Base-by-base conservation (phyloP, 2,113 vertebrate genomes). In the Antidorcas marsupialis region DNA sequence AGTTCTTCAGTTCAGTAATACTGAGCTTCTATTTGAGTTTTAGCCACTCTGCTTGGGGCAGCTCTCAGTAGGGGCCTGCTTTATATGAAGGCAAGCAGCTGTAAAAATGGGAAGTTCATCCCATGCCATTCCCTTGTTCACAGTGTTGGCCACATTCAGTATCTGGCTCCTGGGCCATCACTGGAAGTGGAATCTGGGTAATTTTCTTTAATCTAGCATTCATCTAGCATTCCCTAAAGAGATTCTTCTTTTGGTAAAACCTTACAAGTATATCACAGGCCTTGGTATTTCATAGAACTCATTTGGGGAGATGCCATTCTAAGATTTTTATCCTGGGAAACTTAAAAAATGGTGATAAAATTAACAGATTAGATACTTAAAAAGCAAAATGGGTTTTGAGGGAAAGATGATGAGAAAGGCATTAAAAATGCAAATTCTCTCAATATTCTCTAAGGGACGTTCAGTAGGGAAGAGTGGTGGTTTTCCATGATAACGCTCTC, bases 271-370 rank as follows among this genome's bases (percentile, higher is more conserved):
- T 53, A 88, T 83, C 67, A 79, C 19, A 82, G 53, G 57, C 47
- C 81, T 94, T 83, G 82, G 59, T 39, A 95, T 82, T 91, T 89
- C 39, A 95, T 52, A 92, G 36, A 92, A 83, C 12, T 67, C 60
- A 92, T 96, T 95, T 74, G 81, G 59, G 62, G 71, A 97, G 79
- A 21, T 47, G 71, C 36, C 91, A 87, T 52, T 89, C 84, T 87
- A 86, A 91, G 81, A 78, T 85, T 96, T 96, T 67, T 71, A 95
- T 89, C 84, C 64, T 10, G 2, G 23, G 52, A 92, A 33, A 76
- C 47, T 95, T 83, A 94, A 95, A 89, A 96, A 94, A 93, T 81
- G 28, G 25, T 84, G 91, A 87, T 90, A 59, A 92, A 89, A 91
- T 62, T 81, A 90, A 87, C 81, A 93, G 79, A 89, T 86, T 93